Evolutionary conservation across 2,888 invertebrate genomes (phyloP).

Genomic region (Ischnus inquisitorius): DNA sequence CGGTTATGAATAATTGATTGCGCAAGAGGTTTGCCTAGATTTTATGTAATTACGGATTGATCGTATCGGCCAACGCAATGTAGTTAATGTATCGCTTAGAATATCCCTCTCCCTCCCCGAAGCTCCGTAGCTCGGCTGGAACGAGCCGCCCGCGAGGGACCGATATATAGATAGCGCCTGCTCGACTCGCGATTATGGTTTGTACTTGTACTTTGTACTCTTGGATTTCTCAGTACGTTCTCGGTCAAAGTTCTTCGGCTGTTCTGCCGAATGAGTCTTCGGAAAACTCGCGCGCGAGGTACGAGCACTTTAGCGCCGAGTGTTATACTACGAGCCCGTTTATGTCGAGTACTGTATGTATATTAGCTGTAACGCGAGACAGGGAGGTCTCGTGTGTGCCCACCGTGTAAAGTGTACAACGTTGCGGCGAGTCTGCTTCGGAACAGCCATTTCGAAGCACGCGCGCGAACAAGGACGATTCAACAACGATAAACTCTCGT

Average conservation of each 20-base stretch:
- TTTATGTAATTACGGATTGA: conserved; percentile 27
- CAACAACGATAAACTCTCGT: conserved; percentile 40
- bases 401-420: background rate
- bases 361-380: background rate
- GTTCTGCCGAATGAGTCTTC: conserved; percentile 31
- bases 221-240: conserved; percentile 14
- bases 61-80: conserved; percentile 14
- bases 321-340: conserved; percentile 65
- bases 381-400: background rate
- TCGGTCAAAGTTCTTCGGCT: conserved; percentile 26
- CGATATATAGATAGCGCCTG: background rate
- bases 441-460: conserved; percentile 6
- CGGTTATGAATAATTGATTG: conserved; percentile 54
- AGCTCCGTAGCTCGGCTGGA: conserved; percentile 53
- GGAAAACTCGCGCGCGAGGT: conserved; percentile 35
- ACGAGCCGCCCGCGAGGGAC: conserved; percentile 16
- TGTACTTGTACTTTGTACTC: no score
- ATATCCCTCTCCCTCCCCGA: background rate
- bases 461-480: conserved; percentile 26
- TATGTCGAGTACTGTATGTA: conserved; percentile 45
- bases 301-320: conserved; percentile 61
- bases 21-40: background rate
- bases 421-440: background rate
- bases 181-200: conserved; percentile 34
- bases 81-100: conserved; percentile 11